Evolutionary conservation across 1,140 invertebrate species (phyloP), one percentile per base, ranked within the genome.

Genomic region (Conus ventricosus): DNA sequence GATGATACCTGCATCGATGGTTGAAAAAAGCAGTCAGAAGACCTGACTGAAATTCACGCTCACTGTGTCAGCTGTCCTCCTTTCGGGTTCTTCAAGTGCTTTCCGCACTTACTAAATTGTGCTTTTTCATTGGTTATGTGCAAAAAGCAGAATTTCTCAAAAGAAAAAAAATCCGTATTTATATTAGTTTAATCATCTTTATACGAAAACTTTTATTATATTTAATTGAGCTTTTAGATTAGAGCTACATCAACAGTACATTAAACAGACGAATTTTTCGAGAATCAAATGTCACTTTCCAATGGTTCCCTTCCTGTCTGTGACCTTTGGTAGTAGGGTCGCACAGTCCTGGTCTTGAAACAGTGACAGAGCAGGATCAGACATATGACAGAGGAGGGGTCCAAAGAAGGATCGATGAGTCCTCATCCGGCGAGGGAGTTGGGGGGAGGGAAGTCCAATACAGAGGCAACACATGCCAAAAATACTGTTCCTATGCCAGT

Each of bases 1-100:
- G 39, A 39, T 39, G 96, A 96, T 86, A 71, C 99, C 98, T 27
- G 99, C 99, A 96, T 99, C 98, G 93, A 99, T 99, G 84, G 67
- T 71, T 23, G 67, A 20, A n/a, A 71, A 13, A 71, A 63, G 17
- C 17, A 63, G 60, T 63, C 60, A 63, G 60, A 71, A 71, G 20
- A 71, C 67, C 67, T 71, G 67, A 71, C 67, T 71, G 67, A 71
- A 20, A 23, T 71, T n/a, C 17, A n/a, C 67, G 15, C 97, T 6
- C 97, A 96, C 17, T 71, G 23, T 71, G 67, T 71, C 67, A 71
- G 67, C 67, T 71, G 67, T 71, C 67, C 67, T 71, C 67, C 67
- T 71, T 71, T 71, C 67, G 67, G 67, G 67, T 23, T 71, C 67
- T 71, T 20, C 67, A 71, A 20, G 67, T 71, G 67, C 67, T 71